Evolutionary conservation across 2,797 vertebrate species (phyloP).

Genomic region (Fundulus diaphanus): DNA sequence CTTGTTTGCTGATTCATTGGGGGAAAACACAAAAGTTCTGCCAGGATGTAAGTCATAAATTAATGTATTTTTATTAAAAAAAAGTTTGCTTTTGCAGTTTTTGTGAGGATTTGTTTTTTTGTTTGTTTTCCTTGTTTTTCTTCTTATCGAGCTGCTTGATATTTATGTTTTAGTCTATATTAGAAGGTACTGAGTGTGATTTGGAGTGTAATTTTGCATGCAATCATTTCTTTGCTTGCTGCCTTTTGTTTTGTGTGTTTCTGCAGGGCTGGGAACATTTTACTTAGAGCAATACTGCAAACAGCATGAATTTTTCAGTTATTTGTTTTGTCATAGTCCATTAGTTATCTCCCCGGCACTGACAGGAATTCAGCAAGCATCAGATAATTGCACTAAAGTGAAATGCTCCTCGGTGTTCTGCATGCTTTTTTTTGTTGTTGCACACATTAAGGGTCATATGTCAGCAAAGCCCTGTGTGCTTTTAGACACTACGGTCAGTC

Average conservation of each 20-base stretch:
- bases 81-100: constrained; percentile 26
- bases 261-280: constrained; percentile 34
- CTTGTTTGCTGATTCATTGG: constrained; percentile 85
- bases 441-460: constrained; percentile 27
- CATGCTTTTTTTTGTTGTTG: constrained; percentile 49
- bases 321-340: constrained; percentile 61
- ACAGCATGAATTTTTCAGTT: constrained; percentile 55
- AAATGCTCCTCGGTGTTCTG: constrained; percentile 62
- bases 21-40: constrained; percentile 93
- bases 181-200: constrained; percentile 53
- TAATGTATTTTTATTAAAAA: constrained; percentile 38
- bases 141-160: constrained; percentile 7
- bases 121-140: not conserved
- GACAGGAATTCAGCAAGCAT: constrained; percentile 61
- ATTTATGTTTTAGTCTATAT: constrained; percentile 47
- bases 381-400: constrained; percentile 73
- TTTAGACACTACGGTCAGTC: constrained; percentile 17
- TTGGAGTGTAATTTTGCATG: constrained; percentile 73
- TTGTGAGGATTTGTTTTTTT: not conserved
- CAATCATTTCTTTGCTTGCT: constrained; percentile 51
- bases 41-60: constrained; percentile 91
- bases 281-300: constrained; percentile 35
- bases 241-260: constrained; percentile 48
- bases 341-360: constrained; percentile 54
- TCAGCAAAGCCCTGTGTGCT: constrained; percentile 44